Evolutionary conservation across 2,888 invertebrate genomes (phyloP), one percentile per base, ranked within the genome.

Genomic region (Lasius platythorax): DNA sequence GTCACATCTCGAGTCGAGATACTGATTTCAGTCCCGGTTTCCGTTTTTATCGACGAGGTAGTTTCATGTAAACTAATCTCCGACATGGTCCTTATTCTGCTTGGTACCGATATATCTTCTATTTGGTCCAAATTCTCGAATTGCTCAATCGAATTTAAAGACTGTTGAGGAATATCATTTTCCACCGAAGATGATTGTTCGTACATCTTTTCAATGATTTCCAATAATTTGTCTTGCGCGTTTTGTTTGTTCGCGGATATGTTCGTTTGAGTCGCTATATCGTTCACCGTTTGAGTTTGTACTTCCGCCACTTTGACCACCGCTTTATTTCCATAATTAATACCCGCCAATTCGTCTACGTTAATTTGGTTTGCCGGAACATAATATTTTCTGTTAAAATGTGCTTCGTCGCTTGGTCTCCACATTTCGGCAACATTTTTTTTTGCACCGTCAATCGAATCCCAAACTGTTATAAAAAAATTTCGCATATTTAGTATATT

Each of bases 41-140:
- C 95, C 6, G 95, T 95, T 88, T 94, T 94, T 82, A 95, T 95
- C 3, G 95, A 95, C 3, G 95, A 95, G 18, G 95, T 95, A 66
- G 95, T 95, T 91, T 95, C 95, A 75, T 95, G 95, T 82, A 95
- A 89, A 87, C 95, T 95, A 83, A 95, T 95, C 86, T 95, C 95
- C 0, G 95, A 95, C 94, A 95, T 93, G 3, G 95, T 92, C 74
- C 94, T 91, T 91, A 95, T 92, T 89, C 93, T 94, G 81, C 91
- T 94, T 6, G 94, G 91, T 53, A 94, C 85, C 4, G 94, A 94
- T 50, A 93, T 91, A 68, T 94, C 93, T 68, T 95, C 95, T 56
- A 94, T 87, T 87, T 92, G 92, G 88, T 94, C 93, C 53, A 94
- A 84, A 83, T 94, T 93, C 50, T 92, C 93, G 46, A 92, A 92